These are phyloP conservation scores for Tridacna gigas DNA, from an alignment of 2,888 invertebrate genomes.

Conservation along the genomic window DNA sequence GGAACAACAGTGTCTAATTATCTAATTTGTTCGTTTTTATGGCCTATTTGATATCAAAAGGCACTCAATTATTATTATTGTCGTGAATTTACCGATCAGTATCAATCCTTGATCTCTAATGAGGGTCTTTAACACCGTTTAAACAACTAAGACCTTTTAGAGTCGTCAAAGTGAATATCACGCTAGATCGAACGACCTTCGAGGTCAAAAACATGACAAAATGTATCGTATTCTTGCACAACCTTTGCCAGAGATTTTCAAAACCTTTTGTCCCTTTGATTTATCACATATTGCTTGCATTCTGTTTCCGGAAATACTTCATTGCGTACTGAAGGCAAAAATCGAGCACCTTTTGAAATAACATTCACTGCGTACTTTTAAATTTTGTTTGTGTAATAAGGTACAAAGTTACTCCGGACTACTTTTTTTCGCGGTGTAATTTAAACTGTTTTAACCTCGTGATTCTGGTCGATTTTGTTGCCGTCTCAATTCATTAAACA, in stretches of 20 bases:
- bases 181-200: conserved; percentile 6
- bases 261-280: no score
- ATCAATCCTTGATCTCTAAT: conserved; percentile 34
- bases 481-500: conserved; percentile 28
- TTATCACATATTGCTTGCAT: no score
- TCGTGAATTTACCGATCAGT: conserved; percentile 30
- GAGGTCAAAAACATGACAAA: conserved; percentile 11
- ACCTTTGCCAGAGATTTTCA: no score
- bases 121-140: conserved; percentile 32
- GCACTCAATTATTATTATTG: conserved; percentile 34
- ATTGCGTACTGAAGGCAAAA: no score
- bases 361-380: no score
- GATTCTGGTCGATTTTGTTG: conserved; percentile 18
- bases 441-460: conserved; percentile 12
- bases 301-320: no score
- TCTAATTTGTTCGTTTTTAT: conserved; percentile 40
- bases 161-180: conserved; percentile 21
- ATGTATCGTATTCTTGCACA: not conserved
- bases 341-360: no score
- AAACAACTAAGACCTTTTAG: conserved; percentile 32
- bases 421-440: not conserved
- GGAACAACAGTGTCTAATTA: conserved; percentile 26
- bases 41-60: conserved; percentile 37
- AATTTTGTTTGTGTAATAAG: no score
- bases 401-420: not conserved